These are phyloP conservation scores for Myotis davidii DNA, from an alignment of 2,113 vertebrate species.

Conservation along the genomic window DNA sequence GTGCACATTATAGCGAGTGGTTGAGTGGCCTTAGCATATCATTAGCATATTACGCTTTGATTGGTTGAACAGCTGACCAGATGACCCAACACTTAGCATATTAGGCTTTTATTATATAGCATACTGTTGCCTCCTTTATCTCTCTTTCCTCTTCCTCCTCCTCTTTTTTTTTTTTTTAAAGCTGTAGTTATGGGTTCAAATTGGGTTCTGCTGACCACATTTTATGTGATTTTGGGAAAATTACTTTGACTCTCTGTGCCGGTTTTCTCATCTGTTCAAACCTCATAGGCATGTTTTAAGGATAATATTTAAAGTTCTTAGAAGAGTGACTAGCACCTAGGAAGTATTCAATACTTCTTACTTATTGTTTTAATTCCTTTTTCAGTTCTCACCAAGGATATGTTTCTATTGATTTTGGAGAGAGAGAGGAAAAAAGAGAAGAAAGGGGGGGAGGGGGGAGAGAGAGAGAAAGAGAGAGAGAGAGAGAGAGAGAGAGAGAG, in stretches of 20 bases:
- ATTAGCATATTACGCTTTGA: no score
- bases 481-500: no score
- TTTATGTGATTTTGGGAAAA: background rate
- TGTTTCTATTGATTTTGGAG: no score
- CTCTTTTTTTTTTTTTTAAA: background rate
- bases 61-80: no score
- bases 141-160: background rate
- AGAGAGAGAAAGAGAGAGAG: no score
- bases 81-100: no score
- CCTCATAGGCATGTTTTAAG: background rate
- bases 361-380: background rate
- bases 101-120: no score
- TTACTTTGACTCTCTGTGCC: background rate
- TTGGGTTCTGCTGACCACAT: background rate
- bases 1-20: no score
- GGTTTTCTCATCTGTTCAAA: background rate
- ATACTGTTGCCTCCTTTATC: background rate
- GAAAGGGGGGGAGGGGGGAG: no score
- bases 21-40: no score
- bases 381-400: no score
- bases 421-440: no score
- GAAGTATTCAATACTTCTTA: background rate
- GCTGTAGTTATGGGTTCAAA: background rate
- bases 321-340: background rate
- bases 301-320: background rate